Conservation (phyloP, 2,888 invertebrate species). For the Spisula solida region DNA sequence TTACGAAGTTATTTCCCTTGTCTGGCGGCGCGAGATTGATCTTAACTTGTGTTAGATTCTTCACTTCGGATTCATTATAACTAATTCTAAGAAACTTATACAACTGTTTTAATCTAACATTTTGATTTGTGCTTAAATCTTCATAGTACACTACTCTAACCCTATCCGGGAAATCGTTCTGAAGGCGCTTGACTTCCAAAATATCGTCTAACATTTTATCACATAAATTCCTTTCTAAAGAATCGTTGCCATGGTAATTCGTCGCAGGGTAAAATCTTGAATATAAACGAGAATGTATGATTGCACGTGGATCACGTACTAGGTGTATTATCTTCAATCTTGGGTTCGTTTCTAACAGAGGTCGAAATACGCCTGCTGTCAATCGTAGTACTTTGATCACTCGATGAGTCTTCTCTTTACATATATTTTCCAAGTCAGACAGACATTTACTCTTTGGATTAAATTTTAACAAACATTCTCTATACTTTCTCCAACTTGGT, state of each 20-base stretch:
- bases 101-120: constrained; percentile 51
- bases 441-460: constrained; percentile 60
- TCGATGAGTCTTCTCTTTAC: constrained; percentile 46
- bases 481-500: constrained; percentile 61
- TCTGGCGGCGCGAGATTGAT: constrained; percentile 61
- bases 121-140: constrained; percentile 49
- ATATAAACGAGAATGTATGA: constrained; percentile 62
- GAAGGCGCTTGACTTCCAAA: constrained; percentile 41
- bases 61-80: constrained; percentile 45
- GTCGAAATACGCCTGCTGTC: constrained; percentile 36
- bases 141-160: constrained; percentile 63
- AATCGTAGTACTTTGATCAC: constrained; percentile 61
- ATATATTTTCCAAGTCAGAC: constrained; percentile 39
- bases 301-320: constrained; percentile 65
- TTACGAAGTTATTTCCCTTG: constrained; percentile 45
- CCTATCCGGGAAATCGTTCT: constrained; percentile 50
- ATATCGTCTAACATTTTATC: constrained; percentile 63
- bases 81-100: constrained; percentile 49
- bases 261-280: constrained; percentile 59
- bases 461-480: constrained; percentile 50
- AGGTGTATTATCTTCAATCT: constrained; percentile 62
- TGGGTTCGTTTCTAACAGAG: constrained; percentile 51
- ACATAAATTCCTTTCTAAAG: constrained; percentile 57
- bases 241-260: constrained; percentile 1
- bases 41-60: constrained; percentile 46